Base-by-base conservation (phyloP, 2,797 vertebrate species). In the Arnoldichthys spilopterus region DNA sequence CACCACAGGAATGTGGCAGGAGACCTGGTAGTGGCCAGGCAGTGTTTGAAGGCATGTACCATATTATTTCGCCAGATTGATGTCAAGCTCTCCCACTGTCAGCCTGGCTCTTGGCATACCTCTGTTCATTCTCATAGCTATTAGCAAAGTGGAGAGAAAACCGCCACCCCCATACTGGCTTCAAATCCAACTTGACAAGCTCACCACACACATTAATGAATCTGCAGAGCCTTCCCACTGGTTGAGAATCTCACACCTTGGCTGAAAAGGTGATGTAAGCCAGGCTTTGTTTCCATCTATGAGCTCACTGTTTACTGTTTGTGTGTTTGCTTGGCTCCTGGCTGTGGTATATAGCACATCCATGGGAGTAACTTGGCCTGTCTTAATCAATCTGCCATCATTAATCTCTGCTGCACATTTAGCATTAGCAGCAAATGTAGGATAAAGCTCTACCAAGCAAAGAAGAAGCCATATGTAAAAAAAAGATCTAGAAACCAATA, bases 1-100 rank as follows among this genome's bases (percentile, higher is more conserved):
- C 32, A 56, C 84, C 84, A 34, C 85, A 84, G 79, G 84, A 86
- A 85, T 85, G 75, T n/a, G 58, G 34, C 3, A 73, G 82, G 51
- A 79, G 83, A 79, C 72, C 74, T 83, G 74, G 83, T 76, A 78
- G 78, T 81, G 34, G 49, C 80, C 74, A 66, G 66, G 45, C 62
- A 18, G 58, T 51, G 43, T 82, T 82, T 74, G 75, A 82, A 45
- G 62, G 32, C 56, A 22, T 32, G 47, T 8, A 53, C 63, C 47
- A 26, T 61, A 24, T 75, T 63, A 58, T 43, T 72, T 22, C 28
- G 32, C 56, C 58, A 58, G 58, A 67, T 22, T 66, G 40, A 76
- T 22, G 51, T 66, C 34, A 26, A 54, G 64, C 3, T 12, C 40
- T 73, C 59, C 54, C 32, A 5, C 37, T 45, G 49, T 58, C 74